Percentiles rank a stretch among this genome's conserved stretches.
phyloP scores from a whole-genome alignment of 1,140 invertebrate genomes.

The Coelopa frigida region DNA sequence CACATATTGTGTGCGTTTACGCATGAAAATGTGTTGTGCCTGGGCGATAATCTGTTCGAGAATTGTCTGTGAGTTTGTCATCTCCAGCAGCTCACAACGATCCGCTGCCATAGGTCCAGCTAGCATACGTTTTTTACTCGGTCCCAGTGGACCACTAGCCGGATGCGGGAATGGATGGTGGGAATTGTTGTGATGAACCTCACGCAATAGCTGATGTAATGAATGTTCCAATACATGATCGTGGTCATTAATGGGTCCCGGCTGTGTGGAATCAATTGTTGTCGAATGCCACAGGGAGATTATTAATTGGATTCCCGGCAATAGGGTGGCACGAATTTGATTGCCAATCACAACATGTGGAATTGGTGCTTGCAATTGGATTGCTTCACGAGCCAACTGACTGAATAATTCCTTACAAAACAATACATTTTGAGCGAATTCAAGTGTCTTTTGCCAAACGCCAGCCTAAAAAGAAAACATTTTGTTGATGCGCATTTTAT shows the following conservation, averaged over 20 bases:
- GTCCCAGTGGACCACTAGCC: constrained; percentile 81
- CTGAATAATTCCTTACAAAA: constrained; percentile 97
- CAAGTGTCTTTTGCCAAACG: constrained; percentile 91
- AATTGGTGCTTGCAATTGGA: constrained; percentile 84
- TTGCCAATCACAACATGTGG: constrained; percentile 96
- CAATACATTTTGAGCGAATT: constrained; percentile 92
- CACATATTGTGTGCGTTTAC: constrained; percentile 82
- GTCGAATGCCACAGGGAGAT: constrained; percentile 73
- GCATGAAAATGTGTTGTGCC: constrained; percentile 90
- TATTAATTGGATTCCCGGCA: constrained; percentile 85
- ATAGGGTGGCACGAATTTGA: constrained; percentile 91
- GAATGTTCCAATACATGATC: constrained; percentile 95
- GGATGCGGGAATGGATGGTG: constrained; percentile 93
- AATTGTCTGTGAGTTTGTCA: constrained; percentile 80
- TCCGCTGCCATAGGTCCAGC: constrained; percentile 87
- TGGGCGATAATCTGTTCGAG: constrained; percentile 96
- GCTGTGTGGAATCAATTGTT: constrained; percentile 56
- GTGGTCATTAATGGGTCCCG: constrained; percentile 67
- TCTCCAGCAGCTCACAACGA: constrained; percentile 75
- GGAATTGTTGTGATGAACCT: constrained; percentile 86
- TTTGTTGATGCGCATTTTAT: too few species aligned
- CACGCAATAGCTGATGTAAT: constrained; percentile 83
- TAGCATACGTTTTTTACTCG: constrained; percentile 78
- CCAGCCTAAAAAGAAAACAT: too few species aligned
- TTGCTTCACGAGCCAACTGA: constrained; percentile 88